Percentiles rank a stretch among this genome's conserved stretches.
Evolutionary conservation across 2,888 invertebrate genomes (phyloP).

Genomic region (Uropetala carovei): DNA sequence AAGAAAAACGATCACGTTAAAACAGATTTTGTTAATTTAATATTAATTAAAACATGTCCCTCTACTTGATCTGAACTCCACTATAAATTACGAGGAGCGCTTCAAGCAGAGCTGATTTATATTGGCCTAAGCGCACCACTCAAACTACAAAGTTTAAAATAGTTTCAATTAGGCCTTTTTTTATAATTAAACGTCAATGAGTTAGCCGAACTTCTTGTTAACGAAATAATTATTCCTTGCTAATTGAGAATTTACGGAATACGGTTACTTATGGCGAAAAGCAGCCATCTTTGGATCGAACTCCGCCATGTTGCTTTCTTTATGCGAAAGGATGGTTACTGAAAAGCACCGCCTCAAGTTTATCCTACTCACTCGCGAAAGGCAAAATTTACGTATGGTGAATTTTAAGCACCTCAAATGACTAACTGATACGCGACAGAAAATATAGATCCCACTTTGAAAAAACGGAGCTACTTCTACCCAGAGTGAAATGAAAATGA

Average conservation of each 20-base stretch:
- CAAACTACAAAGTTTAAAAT: not conserved
- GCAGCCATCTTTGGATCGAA: constrained; percentile 48
- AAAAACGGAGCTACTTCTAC: too few species aligned
- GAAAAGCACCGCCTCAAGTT: not conserved
- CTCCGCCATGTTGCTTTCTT: constrained; percentile 50
- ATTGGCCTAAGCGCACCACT: constrained; percentile 54
- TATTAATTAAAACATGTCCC: not conserved
- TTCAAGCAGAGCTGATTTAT: not conserved
- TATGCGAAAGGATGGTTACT: not conserved
- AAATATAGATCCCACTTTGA: too few species aligned
- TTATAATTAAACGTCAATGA: not conserved
- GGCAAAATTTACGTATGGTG: not conserved
- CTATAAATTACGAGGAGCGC: constrained; percentile 9
- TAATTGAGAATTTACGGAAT: not conserved
- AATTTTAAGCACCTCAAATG: not conserved
- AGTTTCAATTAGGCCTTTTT: constrained; percentile 51
- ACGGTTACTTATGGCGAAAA: not conserved
- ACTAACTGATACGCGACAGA: too few species aligned
- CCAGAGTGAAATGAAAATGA: not conserved
- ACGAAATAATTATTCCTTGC: not conserved
- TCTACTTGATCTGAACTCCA: not conserved
- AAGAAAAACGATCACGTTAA: not conserved
- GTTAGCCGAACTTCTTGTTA: too few species aligned
- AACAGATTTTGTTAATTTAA: not conserved
- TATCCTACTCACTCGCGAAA: not conserved